phyloP scores from a whole-genome alignment of 2,113 vertebrate species.

The Bubalus kerabau region DNA sequence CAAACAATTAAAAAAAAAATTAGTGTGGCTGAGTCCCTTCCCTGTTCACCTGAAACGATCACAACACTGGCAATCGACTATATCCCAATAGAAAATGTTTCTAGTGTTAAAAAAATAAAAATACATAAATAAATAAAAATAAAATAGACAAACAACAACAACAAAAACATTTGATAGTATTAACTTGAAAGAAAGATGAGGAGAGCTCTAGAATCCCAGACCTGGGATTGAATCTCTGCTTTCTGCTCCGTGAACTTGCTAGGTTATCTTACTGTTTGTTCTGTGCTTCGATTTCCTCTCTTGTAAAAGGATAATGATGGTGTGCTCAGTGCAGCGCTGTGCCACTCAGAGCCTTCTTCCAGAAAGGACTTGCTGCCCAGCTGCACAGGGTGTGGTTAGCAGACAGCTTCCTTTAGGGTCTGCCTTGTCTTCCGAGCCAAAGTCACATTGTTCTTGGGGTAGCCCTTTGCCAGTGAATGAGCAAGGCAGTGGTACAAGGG shows the following conservation, averaged over 20 bases:
- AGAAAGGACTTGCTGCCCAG: not conserved
- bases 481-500: not conserved
- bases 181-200: not conserved
- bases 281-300: not conserved
- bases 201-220: not conserved
- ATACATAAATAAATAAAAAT: not conserved
- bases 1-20: not conserved
- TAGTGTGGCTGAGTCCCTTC: not conserved
- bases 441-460: not conserved
- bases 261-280: not conserved
- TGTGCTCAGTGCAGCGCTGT: not conserved
- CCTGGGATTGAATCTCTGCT: not conserved
- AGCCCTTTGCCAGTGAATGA: not conserved
- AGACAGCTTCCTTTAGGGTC: not conserved
- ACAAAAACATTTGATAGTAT: not conserved
- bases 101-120: not conserved
- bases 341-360: not conserved
- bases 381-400: not conserved
- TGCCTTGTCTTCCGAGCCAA: not conserved
- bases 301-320: too few species aligned
- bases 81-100: not conserved
- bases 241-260: not conserved
- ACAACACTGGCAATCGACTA: not conserved
- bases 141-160: not conserved
- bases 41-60: not conserved